Evolutionary conservation across 2,888 invertebrate genomes (phyloP).

Genomic region (Andrena chrysosceles): DNA sequence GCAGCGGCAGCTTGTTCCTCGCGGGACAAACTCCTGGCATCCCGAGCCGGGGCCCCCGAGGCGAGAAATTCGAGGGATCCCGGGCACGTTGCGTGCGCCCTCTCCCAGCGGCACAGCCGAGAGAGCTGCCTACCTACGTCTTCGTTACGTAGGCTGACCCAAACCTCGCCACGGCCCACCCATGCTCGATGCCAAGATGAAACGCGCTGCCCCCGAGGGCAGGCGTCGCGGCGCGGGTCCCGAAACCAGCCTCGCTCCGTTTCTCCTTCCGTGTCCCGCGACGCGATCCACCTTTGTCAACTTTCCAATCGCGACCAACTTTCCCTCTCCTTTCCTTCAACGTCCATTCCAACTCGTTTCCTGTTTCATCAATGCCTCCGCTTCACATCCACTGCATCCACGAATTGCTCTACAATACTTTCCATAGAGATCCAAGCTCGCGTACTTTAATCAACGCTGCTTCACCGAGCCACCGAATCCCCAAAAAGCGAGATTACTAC

Average conservation of each 20-base stretch:
- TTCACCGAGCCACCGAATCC: background rate
- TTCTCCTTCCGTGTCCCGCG: constrained; percentile 12
- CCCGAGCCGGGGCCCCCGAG: constrained; percentile 47
- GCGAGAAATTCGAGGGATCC: constrained; percentile 69
- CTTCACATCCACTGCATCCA: too few relatives aligned
- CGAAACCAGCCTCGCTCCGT: constrained; percentile 29
- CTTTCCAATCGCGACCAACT: constrained; percentile 24
- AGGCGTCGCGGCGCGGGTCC: constrained; percentile 41
- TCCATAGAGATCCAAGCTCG: background rate
- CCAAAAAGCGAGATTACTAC: background rate
- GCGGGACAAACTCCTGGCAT: constrained; percentile 59
- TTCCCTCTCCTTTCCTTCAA: background rate
- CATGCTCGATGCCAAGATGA: constrained; percentile 67
- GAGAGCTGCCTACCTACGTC: constrained; percentile 71
- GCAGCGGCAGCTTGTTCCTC: constrained; percentile 26
- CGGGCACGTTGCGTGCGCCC: constrained; percentile 64
- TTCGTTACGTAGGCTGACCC: constrained; percentile 59
- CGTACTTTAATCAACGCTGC: background rate
- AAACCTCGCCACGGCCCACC: constrained; percentile 63
- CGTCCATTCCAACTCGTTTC: background rate
- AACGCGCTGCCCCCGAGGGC: constrained; percentile 57
- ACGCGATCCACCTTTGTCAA: constrained; percentile 17
- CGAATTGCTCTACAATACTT: too few relatives aligned
- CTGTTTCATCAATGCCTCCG: too few relatives aligned
- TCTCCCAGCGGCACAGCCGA: constrained; percentile 34